These are phyloP conservation scores for Speoplatyrhinus poulsoni DNA, from an alignment of 2,113 vertebrate species.

Conservation along the genomic window DNA sequence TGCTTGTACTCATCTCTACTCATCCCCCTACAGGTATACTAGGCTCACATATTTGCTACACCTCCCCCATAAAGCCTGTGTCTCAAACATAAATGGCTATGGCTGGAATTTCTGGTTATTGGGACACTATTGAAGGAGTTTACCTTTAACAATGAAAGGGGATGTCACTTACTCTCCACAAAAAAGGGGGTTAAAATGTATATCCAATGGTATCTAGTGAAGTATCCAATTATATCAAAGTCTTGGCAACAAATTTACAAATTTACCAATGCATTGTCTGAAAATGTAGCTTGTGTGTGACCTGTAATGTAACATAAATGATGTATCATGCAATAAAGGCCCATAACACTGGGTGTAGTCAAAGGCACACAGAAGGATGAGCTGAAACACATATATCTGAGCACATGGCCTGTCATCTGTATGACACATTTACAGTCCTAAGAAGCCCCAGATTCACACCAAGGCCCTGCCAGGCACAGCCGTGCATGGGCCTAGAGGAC, in stretches of 20 bases:
- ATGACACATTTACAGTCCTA: slow-evolving; percentile 54
- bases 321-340: slow-evolving; percentile 38
- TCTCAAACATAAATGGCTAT: no score
- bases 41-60: no score
- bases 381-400: slow-evolving; percentile 55
- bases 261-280: slow-evolving; percentile 4
- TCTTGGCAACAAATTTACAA: slow-evolving; percentile 2
- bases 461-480: slow-evolving; percentile 47
- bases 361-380: slow-evolving; percentile 46
- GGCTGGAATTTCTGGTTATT: no score
- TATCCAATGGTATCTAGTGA: no score
- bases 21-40: no score
- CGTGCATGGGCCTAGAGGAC: slow-evolving; percentile 44
- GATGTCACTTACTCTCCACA: no score
- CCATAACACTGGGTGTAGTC: slow-evolving; percentile 32
- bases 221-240: no score
- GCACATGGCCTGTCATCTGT: slow-evolving; percentile 61
- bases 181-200: no score
- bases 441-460: slow-evolving; percentile 50
- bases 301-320: background rate
- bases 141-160: no score
- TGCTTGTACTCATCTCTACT: background rate
- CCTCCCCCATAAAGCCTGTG: no score
- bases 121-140: no score
- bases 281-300: slow-evolving; percentile 23